phyloP scores from a whole-genome alignment of 2,113 vertebrate species.

The Dendropsophus ebraccatus region DNA sequence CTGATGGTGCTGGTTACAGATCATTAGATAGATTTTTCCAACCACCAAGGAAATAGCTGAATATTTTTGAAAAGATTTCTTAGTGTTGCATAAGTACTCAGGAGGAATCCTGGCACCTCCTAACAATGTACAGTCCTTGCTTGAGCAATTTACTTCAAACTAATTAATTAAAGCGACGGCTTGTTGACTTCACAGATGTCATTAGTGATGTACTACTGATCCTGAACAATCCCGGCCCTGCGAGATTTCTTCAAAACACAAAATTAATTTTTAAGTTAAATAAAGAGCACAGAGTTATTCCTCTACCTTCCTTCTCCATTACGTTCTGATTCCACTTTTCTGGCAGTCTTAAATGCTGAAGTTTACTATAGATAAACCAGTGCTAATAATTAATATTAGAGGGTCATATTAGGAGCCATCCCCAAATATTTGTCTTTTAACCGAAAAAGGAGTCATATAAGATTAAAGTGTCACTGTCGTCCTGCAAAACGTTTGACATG shows the following conservation, averaged over 20 bases:
- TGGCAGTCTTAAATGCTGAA: background rate
- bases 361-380: background rate
- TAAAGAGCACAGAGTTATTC: background rate
- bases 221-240: background rate
- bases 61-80: background rate
- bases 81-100: background rate
- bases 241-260: background rate
- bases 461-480: no score
- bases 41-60: background rate
- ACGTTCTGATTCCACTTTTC: background rate
- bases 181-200: conserved; percentile 25
- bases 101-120: background rate
- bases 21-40: background rate
- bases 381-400: background rate
- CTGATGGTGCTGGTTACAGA: background rate
- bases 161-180: conserved; percentile 18
- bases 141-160: conserved; percentile 19
- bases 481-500: no score
- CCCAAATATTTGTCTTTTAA: background rate
- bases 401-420: background rate
- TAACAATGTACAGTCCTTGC: background rate
- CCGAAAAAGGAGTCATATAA: no score
- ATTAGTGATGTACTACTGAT: background rate
- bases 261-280: conserved; percentile 9
- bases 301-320: background rate